Evolutionary conservation across 2,797 vertebrate species (phyloP).

Genomic region (Tiaroga cobitis): DNA sequence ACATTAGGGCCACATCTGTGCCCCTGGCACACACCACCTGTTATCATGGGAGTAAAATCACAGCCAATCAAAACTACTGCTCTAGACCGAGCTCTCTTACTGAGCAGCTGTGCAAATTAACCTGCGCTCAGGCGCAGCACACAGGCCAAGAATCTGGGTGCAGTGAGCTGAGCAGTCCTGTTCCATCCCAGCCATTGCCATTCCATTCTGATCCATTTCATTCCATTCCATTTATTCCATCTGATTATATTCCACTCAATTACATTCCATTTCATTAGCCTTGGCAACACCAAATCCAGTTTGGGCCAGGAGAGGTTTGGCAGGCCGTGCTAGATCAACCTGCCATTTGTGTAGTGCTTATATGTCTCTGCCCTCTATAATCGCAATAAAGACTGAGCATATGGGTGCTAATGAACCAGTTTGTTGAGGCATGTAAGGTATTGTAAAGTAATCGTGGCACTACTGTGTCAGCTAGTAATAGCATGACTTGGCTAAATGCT

Average conservation of each 20-base stretch:
- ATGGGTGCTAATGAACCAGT: slow-evolving; percentile 16
- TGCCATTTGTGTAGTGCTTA: slow-evolving; percentile 1
- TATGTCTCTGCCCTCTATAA: neutral
- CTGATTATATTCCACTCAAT: slow-evolving; percentile 48
- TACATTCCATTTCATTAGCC: slow-evolving; percentile 47
- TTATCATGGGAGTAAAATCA: slow-evolving; percentile 35
- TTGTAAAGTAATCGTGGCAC: neutral
- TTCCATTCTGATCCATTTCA: slow-evolving; percentile 36
- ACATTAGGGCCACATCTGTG: slow-evolving; percentile 52
- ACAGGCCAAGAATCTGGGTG: slow-evolving; percentile 50
- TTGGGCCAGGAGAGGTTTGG: slow-evolving; percentile 39
- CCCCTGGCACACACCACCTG: slow-evolving; percentile 30
- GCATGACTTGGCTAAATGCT: slow-evolving; percentile 5
- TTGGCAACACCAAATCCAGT: slow-evolving; percentile 40
- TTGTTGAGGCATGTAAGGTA: slow-evolving; percentile 2
- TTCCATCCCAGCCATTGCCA: neutral
- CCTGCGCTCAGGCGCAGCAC: slow-evolving; percentile 47
- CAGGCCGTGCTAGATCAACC: slow-evolving; percentile 30
- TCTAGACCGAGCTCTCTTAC: slow-evolving; percentile 6
- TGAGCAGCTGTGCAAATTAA: slow-evolving; percentile 45
- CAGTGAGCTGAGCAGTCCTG: slow-evolving; percentile 4
- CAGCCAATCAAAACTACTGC: slow-evolving; percentile 39
- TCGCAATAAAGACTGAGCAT: neutral
- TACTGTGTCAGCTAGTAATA: neutral
- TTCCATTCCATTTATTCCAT: slow-evolving; percentile 48